These are phyloP conservation scores for Lates japonicus DNA, from an alignment of 2,797 vertebrate species.

Conservation along the genomic window DNA sequence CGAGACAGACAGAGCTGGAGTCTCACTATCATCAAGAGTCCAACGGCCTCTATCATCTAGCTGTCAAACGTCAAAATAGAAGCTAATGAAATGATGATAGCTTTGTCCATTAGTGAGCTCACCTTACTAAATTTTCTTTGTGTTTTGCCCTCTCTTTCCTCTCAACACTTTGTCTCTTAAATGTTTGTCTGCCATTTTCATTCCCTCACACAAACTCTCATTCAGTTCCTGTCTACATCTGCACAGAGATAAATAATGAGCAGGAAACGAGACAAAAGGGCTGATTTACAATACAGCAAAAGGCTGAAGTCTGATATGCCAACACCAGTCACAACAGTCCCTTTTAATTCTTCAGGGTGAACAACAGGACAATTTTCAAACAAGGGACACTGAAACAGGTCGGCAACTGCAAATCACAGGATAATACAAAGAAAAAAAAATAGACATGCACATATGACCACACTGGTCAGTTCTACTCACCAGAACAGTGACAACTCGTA, in stretches of 20 bases:
- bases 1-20: conserved; percentile 61
- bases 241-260: conserved; percentile 38
- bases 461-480: conserved; percentile 83
- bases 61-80: conserved; percentile 54
- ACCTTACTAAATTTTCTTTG: conserved; percentile 34
- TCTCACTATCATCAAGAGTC: conserved; percentile 43
- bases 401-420: conserved; percentile 1
- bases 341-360: conserved; percentile 36
- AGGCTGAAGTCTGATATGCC: conserved; percentile 33
- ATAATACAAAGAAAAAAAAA: conserved; percentile 1
- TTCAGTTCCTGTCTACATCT: conserved; percentile 13
- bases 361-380: conserved; percentile 30
- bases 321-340: conserved; percentile 4
- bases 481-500: conserved; percentile 96
- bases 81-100: conserved; percentile 50
- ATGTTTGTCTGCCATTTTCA: conserved; percentile 19
- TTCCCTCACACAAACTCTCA: conserved; percentile 19
- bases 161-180: conserved; percentile 19
- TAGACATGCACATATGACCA: conserved; percentile 5
- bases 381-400: conserved; percentile 9
- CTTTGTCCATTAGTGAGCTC: conserved; percentile 32
- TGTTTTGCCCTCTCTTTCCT: conserved; percentile 10
- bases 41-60: conserved; percentile 44
- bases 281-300: conserved; percentile 27
- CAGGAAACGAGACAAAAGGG: conserved; percentile 38